Percentiles rank a stretch among this genome's conserved stretches.
phyloP scores from a whole-genome alignment of 2,888 invertebrate genomes.

The Orchesella flavescens region DNA sequence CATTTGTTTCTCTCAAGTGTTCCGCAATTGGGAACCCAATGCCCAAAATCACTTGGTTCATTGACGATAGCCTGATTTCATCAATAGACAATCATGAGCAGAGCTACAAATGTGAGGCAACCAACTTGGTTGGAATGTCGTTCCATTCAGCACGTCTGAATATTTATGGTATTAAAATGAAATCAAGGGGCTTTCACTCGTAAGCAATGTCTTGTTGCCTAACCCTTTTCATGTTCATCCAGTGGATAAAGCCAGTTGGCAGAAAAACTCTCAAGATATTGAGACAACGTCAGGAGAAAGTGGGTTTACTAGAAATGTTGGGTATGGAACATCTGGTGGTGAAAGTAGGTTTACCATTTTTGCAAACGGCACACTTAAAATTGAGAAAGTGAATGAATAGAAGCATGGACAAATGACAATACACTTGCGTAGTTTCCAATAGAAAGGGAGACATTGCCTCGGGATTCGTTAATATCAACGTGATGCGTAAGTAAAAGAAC shows the following conservation, averaged over 20 bases:
- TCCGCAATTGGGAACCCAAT: slow-evolving; percentile 81
- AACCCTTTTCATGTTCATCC: too few species aligned
- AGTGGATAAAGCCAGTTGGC: slow-evolving; percentile 70
- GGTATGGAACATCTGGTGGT: too few species aligned
- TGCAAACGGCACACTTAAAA: slow-evolving; percentile 70
- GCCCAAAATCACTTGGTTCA: slow-evolving; percentile 67
- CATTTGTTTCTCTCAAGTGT: slow-evolving; percentile 84
- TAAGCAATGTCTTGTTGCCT: too few species aligned
- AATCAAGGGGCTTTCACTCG: too few species aligned
- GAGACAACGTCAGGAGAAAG: too few species aligned
- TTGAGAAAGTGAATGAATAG: slow-evolving; percentile 62
- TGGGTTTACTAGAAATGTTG: too few species aligned
- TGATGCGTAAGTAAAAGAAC: slow-evolving; percentile 72
- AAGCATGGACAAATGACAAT: slow-evolving; percentile 73
- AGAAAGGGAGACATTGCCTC: too few species aligned
- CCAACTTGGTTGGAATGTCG: slow-evolving; percentile 60
- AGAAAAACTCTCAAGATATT: slow-evolving; percentile 53
- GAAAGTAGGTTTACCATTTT: too few species aligned
- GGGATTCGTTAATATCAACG: slow-evolving; percentile 70
- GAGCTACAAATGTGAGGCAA: slow-evolving; percentile 61
- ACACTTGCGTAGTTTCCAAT: slow-evolving; percentile 74
- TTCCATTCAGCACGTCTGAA: slow-evolving; percentile 65
- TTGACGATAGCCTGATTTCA: slow-evolving; percentile 63
- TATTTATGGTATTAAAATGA: slow-evolving; percentile 65
- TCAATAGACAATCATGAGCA: too few species aligned